phyloP scores from a whole-genome alignment of 2,113 vertebrate genomes.

The Apaloderma vittatum region DNA sequence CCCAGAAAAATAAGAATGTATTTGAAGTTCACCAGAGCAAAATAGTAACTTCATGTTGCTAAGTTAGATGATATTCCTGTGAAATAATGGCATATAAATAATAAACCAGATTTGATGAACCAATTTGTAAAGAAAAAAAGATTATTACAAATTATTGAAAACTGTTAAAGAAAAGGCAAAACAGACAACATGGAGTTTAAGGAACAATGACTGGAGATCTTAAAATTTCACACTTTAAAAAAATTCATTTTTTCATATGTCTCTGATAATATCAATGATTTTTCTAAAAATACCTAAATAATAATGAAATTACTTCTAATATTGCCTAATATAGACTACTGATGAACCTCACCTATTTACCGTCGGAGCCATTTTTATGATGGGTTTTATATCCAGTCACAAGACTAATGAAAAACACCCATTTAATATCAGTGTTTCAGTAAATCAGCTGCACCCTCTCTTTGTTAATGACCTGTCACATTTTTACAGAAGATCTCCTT shows the following conservation, averaged over 20 bases:
- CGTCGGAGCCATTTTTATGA: not conserved
- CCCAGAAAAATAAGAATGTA: not conserved
- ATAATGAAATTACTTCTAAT: not conserved
- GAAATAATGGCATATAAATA: not conserved
- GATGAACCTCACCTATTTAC: not conserved
- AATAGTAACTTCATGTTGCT: not conserved
- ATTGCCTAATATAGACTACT: not conserved
- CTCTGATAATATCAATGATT: not conserved
- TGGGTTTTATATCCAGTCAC: not conserved
- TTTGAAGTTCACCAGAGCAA: not conserved
- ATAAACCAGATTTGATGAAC: not conserved
- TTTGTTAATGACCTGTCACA: not conserved
- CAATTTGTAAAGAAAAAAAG: not conserved
- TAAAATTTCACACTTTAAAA: not conserved
- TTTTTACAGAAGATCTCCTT: not conserved
- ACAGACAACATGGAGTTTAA: not conserved
- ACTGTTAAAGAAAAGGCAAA: not conserved
- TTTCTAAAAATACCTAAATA: not conserved
- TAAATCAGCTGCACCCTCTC: not conserved
- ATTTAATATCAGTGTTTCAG: not conserved
- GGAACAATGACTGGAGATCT: not conserved
- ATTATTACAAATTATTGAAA: not conserved
- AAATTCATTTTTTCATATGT: not conserved
- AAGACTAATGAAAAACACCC: not conserved
- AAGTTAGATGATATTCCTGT: not conserved